Evolutionary conservation across 2,797 vertebrate species (phyloP).

Genomic region (Hydrolagus colliei): DNA sequence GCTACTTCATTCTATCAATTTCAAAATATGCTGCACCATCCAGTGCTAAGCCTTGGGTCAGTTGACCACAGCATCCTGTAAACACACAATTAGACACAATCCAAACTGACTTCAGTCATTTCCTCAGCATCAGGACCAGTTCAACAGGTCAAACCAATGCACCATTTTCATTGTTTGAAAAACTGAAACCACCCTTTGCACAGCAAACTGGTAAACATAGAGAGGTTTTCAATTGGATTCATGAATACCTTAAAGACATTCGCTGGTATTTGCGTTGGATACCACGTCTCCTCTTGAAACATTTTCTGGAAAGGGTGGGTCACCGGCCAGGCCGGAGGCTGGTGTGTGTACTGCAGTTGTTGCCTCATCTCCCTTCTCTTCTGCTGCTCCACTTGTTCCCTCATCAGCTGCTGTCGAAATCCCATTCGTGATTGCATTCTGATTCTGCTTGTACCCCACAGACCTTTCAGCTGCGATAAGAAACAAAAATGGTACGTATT

Average conservation of each 20-base stretch:
- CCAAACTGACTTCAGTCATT: not conserved
- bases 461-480: not conserved
- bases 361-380: constrained; percentile 44
- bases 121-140: not conserved
- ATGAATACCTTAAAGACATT: constrained; percentile 56
- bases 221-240: constrained; percentile 33
- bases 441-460: not conserved
- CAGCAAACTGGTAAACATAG: constrained; percentile 34
- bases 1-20: no score
- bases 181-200: not conserved
- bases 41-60: no score
- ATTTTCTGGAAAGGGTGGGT: constrained; percentile 41
- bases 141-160: not conserved
- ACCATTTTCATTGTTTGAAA: not conserved
- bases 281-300: constrained; percentile 40
- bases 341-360: constrained; percentile 45
- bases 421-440: constrained; percentile 47
- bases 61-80: no score
- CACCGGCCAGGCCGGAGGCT: constrained; percentile 41
- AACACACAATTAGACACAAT: not conserved
- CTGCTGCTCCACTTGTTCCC: constrained; percentile 50
- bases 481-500: not conserved
- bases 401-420: constrained; percentile 50
- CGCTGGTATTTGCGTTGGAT: constrained; percentile 47
- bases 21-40: no score